Percentiles rank a stretch among this genome's conserved stretches.
Evolutionary conservation across 2,113 vertebrate species (phyloP).

Genomic region (Lepus americanus): DNA sequence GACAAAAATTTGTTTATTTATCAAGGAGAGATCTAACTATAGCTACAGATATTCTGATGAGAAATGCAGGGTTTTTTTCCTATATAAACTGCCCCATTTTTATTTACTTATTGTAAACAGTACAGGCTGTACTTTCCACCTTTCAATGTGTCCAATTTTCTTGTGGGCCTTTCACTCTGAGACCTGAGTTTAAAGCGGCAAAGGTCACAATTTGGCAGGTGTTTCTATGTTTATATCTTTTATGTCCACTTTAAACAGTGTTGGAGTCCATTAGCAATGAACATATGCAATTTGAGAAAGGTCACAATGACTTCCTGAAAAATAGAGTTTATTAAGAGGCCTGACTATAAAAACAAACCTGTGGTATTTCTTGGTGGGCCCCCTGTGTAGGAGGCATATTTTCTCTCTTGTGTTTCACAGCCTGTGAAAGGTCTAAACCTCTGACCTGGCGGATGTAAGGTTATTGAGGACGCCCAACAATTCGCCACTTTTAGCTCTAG

Average conservation of each 20-base stretch:
- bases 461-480: neutral
- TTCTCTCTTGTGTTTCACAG: neutral
- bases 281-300: neutral
- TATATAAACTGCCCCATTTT: neutral
- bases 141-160: neutral
- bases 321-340: neutral
- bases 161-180: neutral
- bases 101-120: neutral
- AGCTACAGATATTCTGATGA: neutral
- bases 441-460: neutral
- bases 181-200: neutral
- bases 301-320: neutral
- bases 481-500: neutral
- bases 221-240: neutral
- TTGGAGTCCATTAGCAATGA: neutral
- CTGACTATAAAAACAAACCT: neutral
- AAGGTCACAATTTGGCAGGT: neutral
- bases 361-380: neutral
- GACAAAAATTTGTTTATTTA: neutral
- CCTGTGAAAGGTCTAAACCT: neutral
- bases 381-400: neutral
- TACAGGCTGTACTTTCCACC: neutral
- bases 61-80: neutral
- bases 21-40: neutral
- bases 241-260: neutral